phyloP scores from a whole-genome alignment of 2,888 invertebrate species.

The Lasioglossum oenotherae region DNA sequence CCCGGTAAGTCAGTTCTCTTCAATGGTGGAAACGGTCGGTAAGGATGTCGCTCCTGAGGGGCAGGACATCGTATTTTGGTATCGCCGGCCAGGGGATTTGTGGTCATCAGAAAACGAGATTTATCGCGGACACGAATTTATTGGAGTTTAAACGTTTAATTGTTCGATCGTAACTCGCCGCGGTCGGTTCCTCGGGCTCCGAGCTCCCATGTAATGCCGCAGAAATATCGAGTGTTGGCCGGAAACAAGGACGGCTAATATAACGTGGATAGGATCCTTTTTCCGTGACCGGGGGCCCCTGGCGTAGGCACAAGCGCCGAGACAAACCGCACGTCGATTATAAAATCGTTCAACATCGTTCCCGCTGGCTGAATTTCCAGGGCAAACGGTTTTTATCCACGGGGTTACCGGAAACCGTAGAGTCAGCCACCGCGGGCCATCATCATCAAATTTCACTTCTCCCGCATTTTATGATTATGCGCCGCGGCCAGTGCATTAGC shows the following conservation, averaged over 20 bases:
- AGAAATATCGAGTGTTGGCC: constrained; percentile 68
- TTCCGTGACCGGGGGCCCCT: constrained; percentile 48
- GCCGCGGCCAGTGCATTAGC: constrained; percentile 59
- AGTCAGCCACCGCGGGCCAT: constrained; percentile 63
- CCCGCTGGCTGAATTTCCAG: constrained; percentile 55
- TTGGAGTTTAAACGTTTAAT: constrained; percentile 79
- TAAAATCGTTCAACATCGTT: constrained; percentile 67
- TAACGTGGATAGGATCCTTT: constrained; percentile 54
- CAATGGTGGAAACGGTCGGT: constrained; percentile 54
- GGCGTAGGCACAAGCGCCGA: constrained; percentile 64
- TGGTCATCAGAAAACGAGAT: constrained; percentile 69
- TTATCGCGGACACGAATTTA: constrained; percentile 76
- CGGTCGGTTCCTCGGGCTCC: constrained; percentile 70
- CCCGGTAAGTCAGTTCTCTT: constrained; percentile 69
- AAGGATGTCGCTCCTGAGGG: constrained; percentile 32
- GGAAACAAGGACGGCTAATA: constrained; percentile 62
- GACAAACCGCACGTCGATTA: constrained; percentile 71
- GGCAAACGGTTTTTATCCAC: constrained; percentile 44
- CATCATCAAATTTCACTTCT: constrained; percentile 69
- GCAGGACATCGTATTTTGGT: constrained; percentile 33
- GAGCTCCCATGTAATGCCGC: constrained; percentile 60
- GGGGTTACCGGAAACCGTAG: constrained; percentile 63
- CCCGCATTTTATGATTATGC: constrained; percentile 65
- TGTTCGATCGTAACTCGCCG: constrained; percentile 71
- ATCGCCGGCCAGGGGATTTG: constrained; percentile 46